Percentiles rank a stretch among this genome's conserved stretches.
Evolutionary conservation across 2,888 invertebrate genomes (phyloP).

Genomic region (Sphaerophoria taeniata): DNA sequence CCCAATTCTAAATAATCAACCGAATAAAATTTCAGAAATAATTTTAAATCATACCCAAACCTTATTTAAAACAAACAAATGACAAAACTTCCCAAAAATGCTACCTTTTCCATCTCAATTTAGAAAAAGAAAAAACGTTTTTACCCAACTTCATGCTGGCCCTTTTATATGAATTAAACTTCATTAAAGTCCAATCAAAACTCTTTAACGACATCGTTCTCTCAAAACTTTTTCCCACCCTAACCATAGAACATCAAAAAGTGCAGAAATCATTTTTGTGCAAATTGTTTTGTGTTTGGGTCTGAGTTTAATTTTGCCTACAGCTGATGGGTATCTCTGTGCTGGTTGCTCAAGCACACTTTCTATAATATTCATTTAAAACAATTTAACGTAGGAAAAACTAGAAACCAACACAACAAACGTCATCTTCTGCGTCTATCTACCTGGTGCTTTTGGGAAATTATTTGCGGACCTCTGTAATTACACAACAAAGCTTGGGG

Average conservation of each 20-base stretch:
- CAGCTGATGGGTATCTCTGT: not conserved
- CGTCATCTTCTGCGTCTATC: not conserved
- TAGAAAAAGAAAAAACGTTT: not conserved
- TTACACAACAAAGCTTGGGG: slow-evolving; percentile 20
- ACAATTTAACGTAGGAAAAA: slow-evolving; percentile 2
- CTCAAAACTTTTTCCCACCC: not conserved
- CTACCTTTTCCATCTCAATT: not conserved
- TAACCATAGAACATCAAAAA: slow-evolving; percentile 8
- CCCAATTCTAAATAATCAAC: too few relatives aligned
- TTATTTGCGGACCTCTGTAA: not conserved
- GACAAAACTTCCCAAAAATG: not conserved
- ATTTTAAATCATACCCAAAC: too few relatives aligned
- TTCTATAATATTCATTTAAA: slow-evolving; percentile 13
- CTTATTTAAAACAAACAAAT: too few relatives aligned
- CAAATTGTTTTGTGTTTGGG: slow-evolving; percentile 28
- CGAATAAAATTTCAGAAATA: too few relatives aligned
- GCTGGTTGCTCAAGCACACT: not conserved
- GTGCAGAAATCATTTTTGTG: slow-evolving; percentile 17
- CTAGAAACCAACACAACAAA: not conserved
- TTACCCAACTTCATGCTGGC: not conserved
- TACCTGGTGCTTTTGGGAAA: not conserved
- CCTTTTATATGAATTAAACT: slow-evolving; percentile 24
- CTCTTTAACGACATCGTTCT: slow-evolving; percentile 2
- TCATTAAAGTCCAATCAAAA: slow-evolving; percentile 40
- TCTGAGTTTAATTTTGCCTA: not conserved